A percentile compares a stretch with the other conserved stretches of the same genome.
Evolutionary conservation across 1,140 invertebrate species (phyloP).

Genomic region (Plectrocnemia conspersa): DNA sequence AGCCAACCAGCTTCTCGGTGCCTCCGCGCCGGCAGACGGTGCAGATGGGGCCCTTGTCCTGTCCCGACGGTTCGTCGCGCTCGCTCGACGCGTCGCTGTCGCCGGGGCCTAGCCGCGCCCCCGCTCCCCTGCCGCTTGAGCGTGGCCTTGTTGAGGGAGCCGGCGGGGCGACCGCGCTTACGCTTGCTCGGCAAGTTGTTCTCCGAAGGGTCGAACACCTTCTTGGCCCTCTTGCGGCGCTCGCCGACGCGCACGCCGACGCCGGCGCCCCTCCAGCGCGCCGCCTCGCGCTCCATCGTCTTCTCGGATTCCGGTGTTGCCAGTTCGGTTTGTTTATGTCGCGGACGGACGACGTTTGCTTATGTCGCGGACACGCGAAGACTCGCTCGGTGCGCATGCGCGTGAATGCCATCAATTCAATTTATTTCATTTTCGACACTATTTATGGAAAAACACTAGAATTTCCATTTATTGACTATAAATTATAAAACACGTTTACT

Average conservation of each 20-base stretch:
- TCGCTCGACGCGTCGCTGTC: conserved; percentile 37
- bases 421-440: no score
- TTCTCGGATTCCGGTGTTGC: no score
- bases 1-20: conserved; percentile 66
- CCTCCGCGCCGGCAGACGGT: conserved; percentile 56
- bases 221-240: conserved; percentile 58
- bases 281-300: no score
- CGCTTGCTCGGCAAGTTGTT: conserved; percentile 62
- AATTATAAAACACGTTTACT: no score
- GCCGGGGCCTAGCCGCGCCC: background rate
- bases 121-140: conserved; percentile 45
- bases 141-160: conserved; percentile 55
- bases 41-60: conserved; percentile 49
- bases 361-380: no score
- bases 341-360: no score
- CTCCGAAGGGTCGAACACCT: conserved; percentile 76
- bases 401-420: no score
- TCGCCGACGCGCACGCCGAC: conserved; percentile 42
- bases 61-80: conserved; percentile 35
- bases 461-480: no score
- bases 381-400: no score
- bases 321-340: no score
- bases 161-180: conserved; percentile 59
- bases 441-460: no score
- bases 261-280: no score